Percentiles rank a stretch among this genome's conserved stretches.
phyloP scores from a whole-genome alignment of 1,140 invertebrate species.

The Tenebrio molitor region DNA sequence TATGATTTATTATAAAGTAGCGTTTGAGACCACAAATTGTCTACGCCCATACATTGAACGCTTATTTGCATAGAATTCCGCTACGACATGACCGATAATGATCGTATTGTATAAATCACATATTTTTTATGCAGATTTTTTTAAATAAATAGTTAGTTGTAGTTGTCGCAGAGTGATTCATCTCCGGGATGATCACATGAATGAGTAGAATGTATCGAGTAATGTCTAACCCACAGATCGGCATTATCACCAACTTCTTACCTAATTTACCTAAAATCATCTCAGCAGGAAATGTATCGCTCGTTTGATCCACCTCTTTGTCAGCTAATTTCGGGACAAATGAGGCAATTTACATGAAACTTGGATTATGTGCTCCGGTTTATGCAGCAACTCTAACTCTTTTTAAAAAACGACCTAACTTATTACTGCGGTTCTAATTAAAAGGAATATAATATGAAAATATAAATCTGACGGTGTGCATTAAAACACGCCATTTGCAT shows the following conservation, averaged over 20 bases:
- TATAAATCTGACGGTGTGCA: slow-evolving; percentile 4
- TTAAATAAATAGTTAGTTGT: too few species aligned
- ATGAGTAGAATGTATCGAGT: too few species aligned
- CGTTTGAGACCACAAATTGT: too few species aligned
- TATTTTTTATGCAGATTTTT: too few species aligned
- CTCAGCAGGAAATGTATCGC: not conserved
- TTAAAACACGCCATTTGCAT: not conserved
- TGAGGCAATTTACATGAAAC: slow-evolving; percentile 32
- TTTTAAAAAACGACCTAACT: slow-evolving; percentile 3
- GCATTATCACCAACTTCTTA: not conserved
- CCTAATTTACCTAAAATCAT: not conserved
- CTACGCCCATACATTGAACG: too few species aligned
- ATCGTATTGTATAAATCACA: too few species aligned
- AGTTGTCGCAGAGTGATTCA: too few species aligned
- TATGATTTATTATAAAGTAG: too few species aligned
- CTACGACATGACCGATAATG: too few species aligned
- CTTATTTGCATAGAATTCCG: too few species aligned
- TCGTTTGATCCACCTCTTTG: slow-evolving; percentile 5
- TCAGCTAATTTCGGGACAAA: slow-evolving; percentile 19
- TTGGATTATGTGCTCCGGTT: slow-evolving; percentile 8
- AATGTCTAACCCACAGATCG: not conserved
- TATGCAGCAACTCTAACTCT: not conserved
- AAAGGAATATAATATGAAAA: slow-evolving; percentile 13
- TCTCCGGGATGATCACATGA: too few species aligned
- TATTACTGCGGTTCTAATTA: slow-evolving; percentile 24